Evolutionary conservation across 2,113 vertebrate species (phyloP).

Genomic region (Martes martes): DNA sequence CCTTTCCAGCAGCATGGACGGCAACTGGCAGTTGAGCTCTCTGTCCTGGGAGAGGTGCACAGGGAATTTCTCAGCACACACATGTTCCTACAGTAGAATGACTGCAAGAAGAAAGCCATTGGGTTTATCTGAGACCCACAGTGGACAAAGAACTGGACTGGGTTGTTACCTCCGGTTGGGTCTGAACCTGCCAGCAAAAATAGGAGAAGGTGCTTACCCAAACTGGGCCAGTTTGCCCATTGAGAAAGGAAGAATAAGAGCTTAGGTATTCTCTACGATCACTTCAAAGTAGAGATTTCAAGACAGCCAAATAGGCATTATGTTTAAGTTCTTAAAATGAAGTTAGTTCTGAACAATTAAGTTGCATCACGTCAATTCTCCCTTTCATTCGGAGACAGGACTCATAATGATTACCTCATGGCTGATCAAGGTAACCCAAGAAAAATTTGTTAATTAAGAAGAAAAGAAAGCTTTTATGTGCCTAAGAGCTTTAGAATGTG

Average conservation of each 20-base stretch:
- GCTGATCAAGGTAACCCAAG: background rate
- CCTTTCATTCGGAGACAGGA: background rate
- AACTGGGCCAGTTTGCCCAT: background rate
- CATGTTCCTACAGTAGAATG: background rate
- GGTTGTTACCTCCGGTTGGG: background rate
- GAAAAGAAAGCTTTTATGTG: background rate
- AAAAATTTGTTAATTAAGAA: background rate
- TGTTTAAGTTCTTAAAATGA: background rate
- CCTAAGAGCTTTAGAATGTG: background rate
- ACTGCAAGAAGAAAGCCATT: background rate
- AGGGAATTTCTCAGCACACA: background rate
- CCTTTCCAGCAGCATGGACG: background rate
- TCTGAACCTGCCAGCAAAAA: background rate
- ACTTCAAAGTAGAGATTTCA: slow-evolving; percentile 6
- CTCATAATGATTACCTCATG: background rate
- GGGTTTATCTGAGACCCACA: background rate
- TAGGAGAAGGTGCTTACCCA: background rate
- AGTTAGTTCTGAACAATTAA: background rate
- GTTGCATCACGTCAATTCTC: background rate
- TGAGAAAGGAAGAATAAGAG: background rate
- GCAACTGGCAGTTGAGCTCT: background rate
- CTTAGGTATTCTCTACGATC: background rate
- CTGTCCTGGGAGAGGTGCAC: background rate
- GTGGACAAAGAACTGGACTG: background rate
- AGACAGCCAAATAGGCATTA: background rate